Percentiles rank a stretch among this genome's conserved stretches.
These are phyloP conservation scores for Hippoglossus stenolepis DNA, from an alignment of 2,113 vertebrate genomes.

Conservation along the genomic window DNA sequence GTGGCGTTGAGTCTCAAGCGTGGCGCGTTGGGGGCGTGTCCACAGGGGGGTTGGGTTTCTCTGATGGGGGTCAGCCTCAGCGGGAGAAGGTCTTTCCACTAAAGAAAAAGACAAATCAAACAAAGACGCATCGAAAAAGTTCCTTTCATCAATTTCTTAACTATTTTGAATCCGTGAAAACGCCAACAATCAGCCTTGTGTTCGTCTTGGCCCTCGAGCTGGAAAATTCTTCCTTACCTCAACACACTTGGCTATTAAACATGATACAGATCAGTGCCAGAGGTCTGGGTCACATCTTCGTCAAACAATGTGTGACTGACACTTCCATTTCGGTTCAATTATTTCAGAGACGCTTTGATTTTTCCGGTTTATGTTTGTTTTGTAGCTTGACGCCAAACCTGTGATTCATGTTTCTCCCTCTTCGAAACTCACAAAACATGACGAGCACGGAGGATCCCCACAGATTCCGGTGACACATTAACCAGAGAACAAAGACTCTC, in stretches of 20 bases:
- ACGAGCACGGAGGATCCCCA: background rate
- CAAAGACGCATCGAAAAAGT: background rate
- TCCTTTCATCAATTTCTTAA: background rate
- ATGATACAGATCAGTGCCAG: background rate
- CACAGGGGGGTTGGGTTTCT: slow-evolving; percentile 23
- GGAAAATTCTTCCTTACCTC: too few species aligned
- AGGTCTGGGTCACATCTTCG: background rate
- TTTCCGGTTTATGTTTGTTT: background rate
- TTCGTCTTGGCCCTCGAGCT: background rate
- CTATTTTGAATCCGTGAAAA: background rate
- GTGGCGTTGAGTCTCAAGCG: slow-evolving; percentile 55
- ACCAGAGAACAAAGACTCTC: slow-evolving; percentile 31
- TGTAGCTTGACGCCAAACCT: background rate
- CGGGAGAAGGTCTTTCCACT: slow-evolving; percentile 98
- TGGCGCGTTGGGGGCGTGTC: slow-evolving; percentile 50
- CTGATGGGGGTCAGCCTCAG: slow-evolving; percentile 73
- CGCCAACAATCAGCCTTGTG: background rate
- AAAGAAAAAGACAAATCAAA: background rate
- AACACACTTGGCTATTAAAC: background rate
- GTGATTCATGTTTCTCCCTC: background rate
- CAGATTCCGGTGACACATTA: slow-evolving; percentile 33
- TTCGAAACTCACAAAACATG: background rate
- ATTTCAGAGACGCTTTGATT: background rate
- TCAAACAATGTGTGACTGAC: background rate
- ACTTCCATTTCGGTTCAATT: background rate